Conservation (phyloP, 2,113 vertebrate genomes). For the Neofelis nebulosa region DNA sequence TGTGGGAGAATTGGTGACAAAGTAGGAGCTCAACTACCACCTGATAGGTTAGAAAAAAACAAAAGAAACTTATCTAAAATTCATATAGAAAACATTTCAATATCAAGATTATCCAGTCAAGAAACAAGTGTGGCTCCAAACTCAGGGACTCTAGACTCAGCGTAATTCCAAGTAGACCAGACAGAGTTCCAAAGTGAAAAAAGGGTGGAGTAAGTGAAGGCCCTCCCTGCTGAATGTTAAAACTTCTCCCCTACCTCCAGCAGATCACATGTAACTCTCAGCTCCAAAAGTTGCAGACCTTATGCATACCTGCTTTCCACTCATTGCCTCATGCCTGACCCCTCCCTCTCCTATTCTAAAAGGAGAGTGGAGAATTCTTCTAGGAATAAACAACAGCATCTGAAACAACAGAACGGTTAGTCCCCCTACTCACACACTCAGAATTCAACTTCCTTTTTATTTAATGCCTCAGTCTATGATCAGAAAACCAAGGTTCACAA, state of each 20-base stretch:
- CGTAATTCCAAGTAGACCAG: neutral
- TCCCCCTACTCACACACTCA: neutral
- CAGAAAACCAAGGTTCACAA: neutral
- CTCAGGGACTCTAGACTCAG: neutral
- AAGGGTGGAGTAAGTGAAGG: neutral
- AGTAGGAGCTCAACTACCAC: neutral
- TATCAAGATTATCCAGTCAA: neutral
- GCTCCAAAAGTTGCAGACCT: neutral
- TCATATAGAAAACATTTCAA: conserved; percentile 17
- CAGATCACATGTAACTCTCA: neutral
- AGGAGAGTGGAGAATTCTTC: neutral
- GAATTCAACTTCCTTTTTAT: neutral
- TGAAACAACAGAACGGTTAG: neutral
- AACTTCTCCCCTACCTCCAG: neutral
- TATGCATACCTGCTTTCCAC: neutral
- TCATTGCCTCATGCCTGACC: neutral
- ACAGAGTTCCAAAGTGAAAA: neutral
- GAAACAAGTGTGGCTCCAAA: conserved; percentile 12
- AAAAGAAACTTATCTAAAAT: neutral
- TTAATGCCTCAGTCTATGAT: neutral
- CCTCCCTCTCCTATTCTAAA: neutral
- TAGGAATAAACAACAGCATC: neutral
- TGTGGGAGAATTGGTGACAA: neutral
- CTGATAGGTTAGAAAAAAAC: neutral
- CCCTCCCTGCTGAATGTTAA: neutral